Evolutionary conservation across 2,888 invertebrate species (phyloP).

Genomic region (Andrena bucephala): DNA sequence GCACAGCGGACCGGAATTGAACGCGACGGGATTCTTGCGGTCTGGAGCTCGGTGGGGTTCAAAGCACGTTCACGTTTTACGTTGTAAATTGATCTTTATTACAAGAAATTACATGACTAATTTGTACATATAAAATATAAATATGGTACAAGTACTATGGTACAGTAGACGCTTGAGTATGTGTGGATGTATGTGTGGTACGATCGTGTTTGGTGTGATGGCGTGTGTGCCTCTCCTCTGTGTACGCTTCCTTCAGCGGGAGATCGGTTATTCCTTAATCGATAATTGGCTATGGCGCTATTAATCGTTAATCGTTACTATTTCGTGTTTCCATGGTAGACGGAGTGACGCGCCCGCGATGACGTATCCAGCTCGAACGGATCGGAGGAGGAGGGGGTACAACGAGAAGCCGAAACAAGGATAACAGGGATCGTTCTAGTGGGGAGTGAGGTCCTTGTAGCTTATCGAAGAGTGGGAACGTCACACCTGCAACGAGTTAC

Average conservation of each 20-base stretch:
- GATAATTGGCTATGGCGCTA: constrained; percentile 59
- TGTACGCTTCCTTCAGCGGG: constrained; percentile 57
- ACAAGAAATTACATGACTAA: constrained; percentile 84
- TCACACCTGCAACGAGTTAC: neutral
- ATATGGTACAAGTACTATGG: constrained; percentile 84
- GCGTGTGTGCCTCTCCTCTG: constrained; percentile 7
- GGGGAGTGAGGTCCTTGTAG: neutral
- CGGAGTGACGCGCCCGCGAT: constrained; percentile 70
- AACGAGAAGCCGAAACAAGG: neutral
- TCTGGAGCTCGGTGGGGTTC: neutral
- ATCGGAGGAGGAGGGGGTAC: neutral
- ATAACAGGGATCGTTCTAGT: neutral
- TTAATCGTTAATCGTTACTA: constrained; percentile 62
- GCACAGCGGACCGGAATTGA: neutral
- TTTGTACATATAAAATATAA: constrained; percentile 85
- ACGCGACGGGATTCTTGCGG: neutral
- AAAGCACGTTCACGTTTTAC: constrained; percentile 49
- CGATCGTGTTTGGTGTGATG: constrained; percentile 20
- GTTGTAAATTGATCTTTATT: constrained; percentile 84
- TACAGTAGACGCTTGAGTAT: constrained; percentile 79
- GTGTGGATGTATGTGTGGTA: constrained; percentile 15
- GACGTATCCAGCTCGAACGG: constrained; percentile 43
- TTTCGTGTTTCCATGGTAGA: constrained; percentile 69
- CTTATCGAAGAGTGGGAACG: too few relatives aligned
- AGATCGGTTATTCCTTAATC: constrained; percentile 63